These are phyloP conservation scores for Aquatica leii DNA, from an alignment of 2,888 invertebrate genomes.

Conservation along the genomic window DNA sequence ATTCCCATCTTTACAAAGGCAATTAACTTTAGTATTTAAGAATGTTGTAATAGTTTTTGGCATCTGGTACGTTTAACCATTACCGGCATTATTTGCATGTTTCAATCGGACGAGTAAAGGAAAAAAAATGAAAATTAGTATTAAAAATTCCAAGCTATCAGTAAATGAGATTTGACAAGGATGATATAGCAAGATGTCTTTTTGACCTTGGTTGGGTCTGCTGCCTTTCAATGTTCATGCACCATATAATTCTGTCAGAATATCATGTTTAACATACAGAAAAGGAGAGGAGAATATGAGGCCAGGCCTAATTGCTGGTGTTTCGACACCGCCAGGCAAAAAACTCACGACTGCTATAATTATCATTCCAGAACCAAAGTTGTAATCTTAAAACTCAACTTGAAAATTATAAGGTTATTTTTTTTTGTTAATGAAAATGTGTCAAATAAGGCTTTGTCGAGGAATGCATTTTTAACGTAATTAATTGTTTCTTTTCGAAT, in stretches of 20 bases:
- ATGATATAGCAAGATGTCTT: slow-evolving; percentile 26
- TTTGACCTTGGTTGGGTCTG: slow-evolving; percentile 23
- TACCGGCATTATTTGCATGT: too few relatives aligned
- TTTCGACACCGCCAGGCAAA: slow-evolving; percentile 48
- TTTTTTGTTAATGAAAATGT: slow-evolving; percentile 8
- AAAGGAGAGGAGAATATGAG: slow-evolving; percentile 37
- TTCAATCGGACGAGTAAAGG: background rate
- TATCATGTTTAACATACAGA: slow-evolving; percentile 23
- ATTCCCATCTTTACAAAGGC: too few relatives aligned
- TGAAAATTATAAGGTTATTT: slow-evolving; percentile 12
- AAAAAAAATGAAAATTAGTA: background rate
- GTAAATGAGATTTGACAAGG: slow-evolving; percentile 13
- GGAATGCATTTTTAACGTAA: too few relatives aligned
- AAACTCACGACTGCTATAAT: slow-evolving; percentile 43
- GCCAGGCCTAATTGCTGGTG: slow-evolving; percentile 45
- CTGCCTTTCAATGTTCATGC: slow-evolving; percentile 13
- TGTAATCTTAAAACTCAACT: slow-evolving; percentile 16
- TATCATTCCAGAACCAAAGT: slow-evolving; percentile 41
- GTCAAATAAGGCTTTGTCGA: background rate
- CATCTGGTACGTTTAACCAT: background rate
- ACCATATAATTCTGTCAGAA: slow-evolving; percentile 29
- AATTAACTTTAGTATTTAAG: too few relatives aligned
- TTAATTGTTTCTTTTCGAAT: too few relatives aligned
- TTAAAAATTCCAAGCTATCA: slow-evolving; percentile 1
- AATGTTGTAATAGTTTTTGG: background rate